Evolutionary conservation across 2,797 vertebrate genomes (phyloP), one percentile per base, ranked within the genome.

Genomic region (Clarias fuscus): DNA sequence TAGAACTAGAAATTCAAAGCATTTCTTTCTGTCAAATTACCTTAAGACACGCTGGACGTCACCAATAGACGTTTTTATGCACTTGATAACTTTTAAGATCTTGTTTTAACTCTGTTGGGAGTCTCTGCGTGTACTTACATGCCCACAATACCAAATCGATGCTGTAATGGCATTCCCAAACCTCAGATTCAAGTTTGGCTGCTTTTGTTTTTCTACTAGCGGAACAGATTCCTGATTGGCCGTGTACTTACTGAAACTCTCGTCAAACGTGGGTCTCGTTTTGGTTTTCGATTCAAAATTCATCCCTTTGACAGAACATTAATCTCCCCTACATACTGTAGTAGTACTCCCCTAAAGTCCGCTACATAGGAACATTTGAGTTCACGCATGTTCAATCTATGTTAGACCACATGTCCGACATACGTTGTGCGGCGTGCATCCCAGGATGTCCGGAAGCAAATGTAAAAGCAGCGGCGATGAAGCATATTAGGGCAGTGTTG

Each of bases 121-220:
- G 86, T 30, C 43, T 30, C 75, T 58, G 89, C 90, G 64, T 86
- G 93, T 75, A 89, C 58, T 43, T 87, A 71, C 93, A 77, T 24
- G 89, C 62, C 68, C 22, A 37, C 27, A 22, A 80, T 61, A 65
- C 78, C 72, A n/a, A 40, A 84, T 75, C 48, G 0, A 70, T 89
- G 87, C 88, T 91, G 85, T 76, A 37, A 87, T 67, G 24, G 20
- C 67, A 17, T 86, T 2, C 53, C 85, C 86, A 86, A 59, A 87
- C 62, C 89, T 92, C 88, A 82, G 71, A 77, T 88, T 76, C 40
- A 75, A 22, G 79, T 82, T 82, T 67, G 7, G 15, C 70, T 13
- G 61, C 78, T 65, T 62, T 22, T 62, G 8, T 37, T 78, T 37
- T 61, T 17, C 22, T n/a, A n/a, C 18, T n/a, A 40, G 2, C 8